These are phyloP conservation scores for Anolis apletophallus DNA, from an alignment of 2,797 vertebrate genomes.

Conservation along the genomic window DNA sequence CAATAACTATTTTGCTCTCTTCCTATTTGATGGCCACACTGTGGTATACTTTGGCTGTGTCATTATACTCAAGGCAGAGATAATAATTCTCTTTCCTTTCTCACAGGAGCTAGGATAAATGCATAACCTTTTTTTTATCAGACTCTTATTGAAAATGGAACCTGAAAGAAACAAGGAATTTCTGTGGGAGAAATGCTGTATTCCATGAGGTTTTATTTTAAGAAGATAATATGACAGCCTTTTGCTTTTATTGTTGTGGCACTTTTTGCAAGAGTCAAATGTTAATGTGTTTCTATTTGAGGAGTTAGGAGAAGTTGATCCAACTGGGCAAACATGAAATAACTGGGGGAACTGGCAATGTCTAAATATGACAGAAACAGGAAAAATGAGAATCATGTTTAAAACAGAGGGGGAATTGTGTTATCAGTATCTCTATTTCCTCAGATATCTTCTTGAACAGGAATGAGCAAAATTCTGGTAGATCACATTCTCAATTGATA, in stretches of 20 bases:
- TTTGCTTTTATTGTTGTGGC: slow-evolving; percentile 1
- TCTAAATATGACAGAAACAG: neutral
- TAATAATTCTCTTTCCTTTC: slow-evolving; percentile 1
- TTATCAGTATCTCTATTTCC: neutral
- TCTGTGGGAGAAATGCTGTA: neutral
- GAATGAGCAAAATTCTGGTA: neutral
- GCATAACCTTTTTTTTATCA: neutral
- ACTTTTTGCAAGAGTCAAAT: neutral
- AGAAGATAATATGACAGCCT: slow-evolving; percentile 3
- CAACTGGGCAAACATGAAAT: neutral
- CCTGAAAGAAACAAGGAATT: slow-evolving; percentile 19
- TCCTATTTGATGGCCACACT: neutral
- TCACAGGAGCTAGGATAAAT: slow-evolving; percentile 1
- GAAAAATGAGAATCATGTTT: neutral
- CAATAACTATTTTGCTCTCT: neutral
- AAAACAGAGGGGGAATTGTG: neutral
- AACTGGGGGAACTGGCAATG: neutral
- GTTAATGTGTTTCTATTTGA: neutral
- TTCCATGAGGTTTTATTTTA: neutral
- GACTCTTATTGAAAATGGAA: slow-evolving; percentile 8
- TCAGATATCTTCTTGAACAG: neutral
- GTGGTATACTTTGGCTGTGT: neutral
- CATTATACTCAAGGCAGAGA: slow-evolving; percentile 7
- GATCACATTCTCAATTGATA: too few relatives aligned
- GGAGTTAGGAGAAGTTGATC: neutral